Percentiles rank a stretch among this genome's conserved stretches.
These are phyloP conservation scores for Nebria ingens DNA, from an alignment of 1,140 invertebrate species.

Conservation along the genomic window DNA sequence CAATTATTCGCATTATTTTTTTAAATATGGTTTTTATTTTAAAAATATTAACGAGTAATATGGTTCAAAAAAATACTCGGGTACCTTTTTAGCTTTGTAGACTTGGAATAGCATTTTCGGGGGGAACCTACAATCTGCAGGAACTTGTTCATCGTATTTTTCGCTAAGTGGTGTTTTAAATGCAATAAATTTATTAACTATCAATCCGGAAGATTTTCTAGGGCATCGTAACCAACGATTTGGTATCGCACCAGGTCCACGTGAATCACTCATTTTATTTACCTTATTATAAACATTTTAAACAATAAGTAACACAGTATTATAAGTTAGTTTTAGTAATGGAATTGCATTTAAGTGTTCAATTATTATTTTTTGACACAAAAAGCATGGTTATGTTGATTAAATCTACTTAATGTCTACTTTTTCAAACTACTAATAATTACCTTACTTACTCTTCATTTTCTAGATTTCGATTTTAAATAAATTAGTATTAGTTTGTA, in stretches of 20 bases:
- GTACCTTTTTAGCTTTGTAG: constrained; percentile 60
- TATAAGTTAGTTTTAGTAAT: too few species aligned
- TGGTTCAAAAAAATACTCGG: background rate
- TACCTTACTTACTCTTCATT: too few species aligned
- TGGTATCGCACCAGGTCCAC: constrained; percentile 58
- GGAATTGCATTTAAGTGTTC: too few species aligned
- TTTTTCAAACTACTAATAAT: too few species aligned
- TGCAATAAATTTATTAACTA: constrained; percentile 74
- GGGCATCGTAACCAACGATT: constrained; percentile 89
- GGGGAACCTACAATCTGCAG: constrained; percentile 68
- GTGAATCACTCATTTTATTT: constrained; percentile 11
- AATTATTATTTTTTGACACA: too few species aligned
- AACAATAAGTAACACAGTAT: too few species aligned
- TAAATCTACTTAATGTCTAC: too few species aligned
- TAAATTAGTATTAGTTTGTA: too few species aligned
- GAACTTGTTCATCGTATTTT: constrained; percentile 69
- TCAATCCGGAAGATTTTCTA: constrained; percentile 61
- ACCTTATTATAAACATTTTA: too few species aligned
- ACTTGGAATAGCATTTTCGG: constrained; percentile 71
- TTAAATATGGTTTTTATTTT: background rate
- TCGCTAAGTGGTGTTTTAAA: constrained; percentile 85
- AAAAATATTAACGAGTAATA: background rate
- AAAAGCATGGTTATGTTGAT: background rate
- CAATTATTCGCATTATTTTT: too few species aligned
- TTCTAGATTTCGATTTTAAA: too few species aligned